These are phyloP conservation scores for Spilosoma lubricipeda DNA, from an alignment of 2,888 invertebrate species.

Conservation along the genomic window DNA sequence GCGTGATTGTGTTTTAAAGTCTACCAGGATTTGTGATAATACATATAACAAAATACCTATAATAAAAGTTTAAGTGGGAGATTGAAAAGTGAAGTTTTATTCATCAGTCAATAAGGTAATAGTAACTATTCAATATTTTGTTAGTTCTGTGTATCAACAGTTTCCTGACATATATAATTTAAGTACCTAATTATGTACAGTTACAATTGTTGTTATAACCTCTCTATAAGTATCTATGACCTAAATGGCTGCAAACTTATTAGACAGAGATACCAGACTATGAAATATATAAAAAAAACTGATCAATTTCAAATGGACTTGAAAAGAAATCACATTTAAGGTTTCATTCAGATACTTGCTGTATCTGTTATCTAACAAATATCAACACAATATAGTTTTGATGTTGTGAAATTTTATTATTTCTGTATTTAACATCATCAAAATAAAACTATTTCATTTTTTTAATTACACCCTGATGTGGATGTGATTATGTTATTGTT, in stretches of 20 bases:
- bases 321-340: neutral
- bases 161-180: neutral
- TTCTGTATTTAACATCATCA: neutral
- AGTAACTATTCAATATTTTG: constrained; percentile 54
- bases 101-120: constrained; percentile 77
- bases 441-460: neutral
- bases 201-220: neutral
- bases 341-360: neutral
- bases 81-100: constrained; percentile 85
- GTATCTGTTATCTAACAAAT: neutral
- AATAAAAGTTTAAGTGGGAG: constrained; percentile 87
- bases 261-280: neutral
- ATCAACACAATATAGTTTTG: neutral
- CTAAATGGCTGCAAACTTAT: neutral
- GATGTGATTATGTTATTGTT: neutral
- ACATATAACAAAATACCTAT: constrained; percentile 89
- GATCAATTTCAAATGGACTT: neutral
- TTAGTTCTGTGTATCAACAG: neutral
- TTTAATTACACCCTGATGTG: neutral
- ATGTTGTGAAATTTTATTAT: neutral
- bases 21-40: constrained; percentile 92
- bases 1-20: constrained; percentile 90
- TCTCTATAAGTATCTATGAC: neutral
- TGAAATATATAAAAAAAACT: neutral
- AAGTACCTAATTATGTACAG: neutral